Evolutionary conservation across 1,140 invertebrate species (phyloP).

Genomic region (Macrosteles quadrilineatus): DNA sequence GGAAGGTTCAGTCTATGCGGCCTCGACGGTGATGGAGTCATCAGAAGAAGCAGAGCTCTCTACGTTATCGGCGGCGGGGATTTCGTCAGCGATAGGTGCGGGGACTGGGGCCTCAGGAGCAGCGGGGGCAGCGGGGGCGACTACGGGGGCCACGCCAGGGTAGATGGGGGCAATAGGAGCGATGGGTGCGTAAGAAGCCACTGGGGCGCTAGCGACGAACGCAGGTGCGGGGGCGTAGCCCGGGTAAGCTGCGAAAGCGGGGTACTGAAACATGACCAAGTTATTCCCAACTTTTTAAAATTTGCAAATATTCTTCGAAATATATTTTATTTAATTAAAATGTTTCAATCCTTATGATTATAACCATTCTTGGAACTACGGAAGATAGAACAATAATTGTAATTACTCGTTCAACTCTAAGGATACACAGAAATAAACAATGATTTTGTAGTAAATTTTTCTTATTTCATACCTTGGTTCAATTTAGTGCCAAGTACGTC

Average conservation of each 20-base stretch:
- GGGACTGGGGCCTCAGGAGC: constrained; percentile 3
- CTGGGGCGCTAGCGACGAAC: neutral
- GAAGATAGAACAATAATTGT: too few species aligned
- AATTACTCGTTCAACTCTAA: too few species aligned
- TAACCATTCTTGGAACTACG: too few species aligned
- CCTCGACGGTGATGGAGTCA: constrained; percentile 25
- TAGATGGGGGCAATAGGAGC: too few species aligned
- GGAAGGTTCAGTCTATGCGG: constrained; percentile 15
- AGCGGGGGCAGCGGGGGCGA: constrained; percentile 17
- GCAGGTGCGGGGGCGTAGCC: neutral
- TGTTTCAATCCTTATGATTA: too few species aligned
- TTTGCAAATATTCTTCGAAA: too few species aligned
- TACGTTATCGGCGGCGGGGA: neutral
- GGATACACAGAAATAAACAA: too few species aligned
- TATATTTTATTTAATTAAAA: too few species aligned
- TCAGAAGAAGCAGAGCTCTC: constrained; percentile 11
- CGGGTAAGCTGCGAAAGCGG: neutral
- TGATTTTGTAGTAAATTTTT: too few species aligned
- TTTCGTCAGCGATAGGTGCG: neutral
- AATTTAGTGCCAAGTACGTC: too few species aligned
- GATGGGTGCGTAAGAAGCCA: neutral
- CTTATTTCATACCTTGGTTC: too few species aligned
- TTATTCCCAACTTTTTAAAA: too few species aligned
- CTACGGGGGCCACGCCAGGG: neutral
- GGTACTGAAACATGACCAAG: constrained; percentile 10